A percentile compares a stretch with the other conserved stretches of the same genome.
Evolutionary conservation across 2,888 invertebrate species (phyloP).

Genomic region (Smittia sp.): DNA sequence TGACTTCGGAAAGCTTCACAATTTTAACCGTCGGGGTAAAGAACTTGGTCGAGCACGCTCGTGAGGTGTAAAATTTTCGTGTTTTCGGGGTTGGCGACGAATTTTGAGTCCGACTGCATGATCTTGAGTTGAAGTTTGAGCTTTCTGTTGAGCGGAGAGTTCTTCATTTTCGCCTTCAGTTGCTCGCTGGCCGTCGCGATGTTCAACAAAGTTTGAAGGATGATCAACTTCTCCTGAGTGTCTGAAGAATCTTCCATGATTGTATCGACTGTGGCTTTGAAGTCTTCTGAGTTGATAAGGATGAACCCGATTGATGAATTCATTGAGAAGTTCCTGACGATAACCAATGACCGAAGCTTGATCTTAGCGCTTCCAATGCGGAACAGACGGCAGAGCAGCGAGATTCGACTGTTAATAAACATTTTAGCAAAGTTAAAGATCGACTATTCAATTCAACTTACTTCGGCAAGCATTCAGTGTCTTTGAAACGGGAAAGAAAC

Average conservation of each 20-base stretch:
- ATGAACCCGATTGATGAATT: not conserved
- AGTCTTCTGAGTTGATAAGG: constrained; percentile 1
- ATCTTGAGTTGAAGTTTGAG: not conserved
- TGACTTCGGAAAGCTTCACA: no score
- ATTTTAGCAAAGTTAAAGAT: not conserved
- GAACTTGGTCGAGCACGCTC: not conserved
- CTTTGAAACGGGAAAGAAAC: constrained; percentile 49
- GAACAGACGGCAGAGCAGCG: constrained; percentile 22
- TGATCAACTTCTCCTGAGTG: constrained; percentile 48
- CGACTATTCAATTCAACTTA: not conserved
- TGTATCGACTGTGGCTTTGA: not conserved
- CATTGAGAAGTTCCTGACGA: constrained; percentile 29
- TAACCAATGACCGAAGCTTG: not conserved
- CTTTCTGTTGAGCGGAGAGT: constrained; percentile 19
- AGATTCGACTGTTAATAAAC: constrained; percentile 1
- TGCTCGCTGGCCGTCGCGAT: constrained; percentile 17
- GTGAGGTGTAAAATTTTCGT: not conserved
- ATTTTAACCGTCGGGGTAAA: not conserved
- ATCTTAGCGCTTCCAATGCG: constrained; percentile 1
- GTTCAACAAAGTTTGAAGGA: constrained; percentile 44
- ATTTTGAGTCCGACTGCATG: not conserved
- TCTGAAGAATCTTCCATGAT: constrained; percentile 43
- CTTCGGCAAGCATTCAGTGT: constrained; percentile 41
- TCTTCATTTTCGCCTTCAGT: constrained; percentile 23
- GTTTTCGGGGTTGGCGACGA: not conserved